A percentile compares a stretch with the other conserved stretches of the same genome.
Conservation (phyloP, 2,113 vertebrate genomes). For the Onychostruthus taczanowskii region DNA sequence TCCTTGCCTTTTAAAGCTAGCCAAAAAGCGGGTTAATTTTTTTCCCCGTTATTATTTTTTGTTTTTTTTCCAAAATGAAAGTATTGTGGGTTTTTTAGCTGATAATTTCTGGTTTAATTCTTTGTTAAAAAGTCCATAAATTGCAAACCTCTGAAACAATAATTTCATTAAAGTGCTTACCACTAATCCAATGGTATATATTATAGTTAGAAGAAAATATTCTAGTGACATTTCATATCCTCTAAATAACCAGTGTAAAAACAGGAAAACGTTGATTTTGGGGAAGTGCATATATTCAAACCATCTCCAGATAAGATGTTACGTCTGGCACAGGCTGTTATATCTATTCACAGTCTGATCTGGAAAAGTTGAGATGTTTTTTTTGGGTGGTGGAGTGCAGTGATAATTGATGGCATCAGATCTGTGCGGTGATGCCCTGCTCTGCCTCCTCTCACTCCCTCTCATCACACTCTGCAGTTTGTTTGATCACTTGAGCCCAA, state of each 20-base stretch:
- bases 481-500: background rate
- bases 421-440: background rate
- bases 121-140: background rate
- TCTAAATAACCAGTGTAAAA: background rate
- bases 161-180: background rate
- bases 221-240: background rate
- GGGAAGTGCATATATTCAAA: background rate
- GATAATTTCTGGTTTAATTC: background rate
- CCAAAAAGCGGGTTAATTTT: background rate
- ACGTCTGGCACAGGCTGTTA: background rate
- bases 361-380: background rate
- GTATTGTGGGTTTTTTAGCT: background rate
- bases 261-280: background rate
- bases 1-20: background rate
- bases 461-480: background rate
- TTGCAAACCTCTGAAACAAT: background rate
- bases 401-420: background rate
- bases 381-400: accelerated
- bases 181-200: background rate
- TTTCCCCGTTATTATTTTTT: background rate
- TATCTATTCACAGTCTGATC: background rate
- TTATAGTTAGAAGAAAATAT: background rate
- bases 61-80: background rate
- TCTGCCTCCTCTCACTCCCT: background rate
- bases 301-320: background rate